Base-by-base conservation (phyloP, 2,113 vertebrate species). In the Gnathonemus longibarbis region DNA sequence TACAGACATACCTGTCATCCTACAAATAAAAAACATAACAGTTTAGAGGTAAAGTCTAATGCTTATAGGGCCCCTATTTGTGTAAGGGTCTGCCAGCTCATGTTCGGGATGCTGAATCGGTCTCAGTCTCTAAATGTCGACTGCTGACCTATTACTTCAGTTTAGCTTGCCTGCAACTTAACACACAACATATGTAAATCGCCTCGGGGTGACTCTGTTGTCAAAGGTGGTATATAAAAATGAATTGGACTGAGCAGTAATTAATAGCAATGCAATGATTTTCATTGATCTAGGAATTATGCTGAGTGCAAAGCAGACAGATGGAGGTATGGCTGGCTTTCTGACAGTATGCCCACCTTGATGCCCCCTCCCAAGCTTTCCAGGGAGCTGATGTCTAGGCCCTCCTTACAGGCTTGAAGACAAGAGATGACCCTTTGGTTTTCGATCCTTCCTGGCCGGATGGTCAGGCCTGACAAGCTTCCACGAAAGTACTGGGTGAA, bases 341-440 rank as follows among this genome's bases (percentile, higher is more conserved):
- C 74, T 70, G 52, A 24, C 70, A 53, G 5, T 0, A 19, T 84
- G 2, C 87, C 8, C 93, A 97, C 97, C 97, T 97, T 98, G 94
- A 97, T 95, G 92, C 96, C 96, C 93, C 96, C 96, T 35, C 96
- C 96, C n/a, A 97, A 96, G 91, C 96, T 97, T 91, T 97, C 96
- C 84, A 97, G 92, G 45, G 97, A 97, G 92, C 96, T 97, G 92
- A 98, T 97, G 94, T 98, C 97, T n/a, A 98, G 95, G 8, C 97
- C 96, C 93, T 97, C 97, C 90, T 97, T 98, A 95, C 97, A 98
- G 90, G 97, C 96, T 88, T 97, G 97, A 92, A 97, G 94, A 92
- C 97, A 98, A 93, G 97, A 97, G 92, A 97, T 97, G 92, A 97
- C 96, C 93, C 97, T 97, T 93, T 97, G 97, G 87, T 96, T 97